Conservation (phyloP, 1,140 invertebrate species). For the Akabosia matsudoensis region DNA sequence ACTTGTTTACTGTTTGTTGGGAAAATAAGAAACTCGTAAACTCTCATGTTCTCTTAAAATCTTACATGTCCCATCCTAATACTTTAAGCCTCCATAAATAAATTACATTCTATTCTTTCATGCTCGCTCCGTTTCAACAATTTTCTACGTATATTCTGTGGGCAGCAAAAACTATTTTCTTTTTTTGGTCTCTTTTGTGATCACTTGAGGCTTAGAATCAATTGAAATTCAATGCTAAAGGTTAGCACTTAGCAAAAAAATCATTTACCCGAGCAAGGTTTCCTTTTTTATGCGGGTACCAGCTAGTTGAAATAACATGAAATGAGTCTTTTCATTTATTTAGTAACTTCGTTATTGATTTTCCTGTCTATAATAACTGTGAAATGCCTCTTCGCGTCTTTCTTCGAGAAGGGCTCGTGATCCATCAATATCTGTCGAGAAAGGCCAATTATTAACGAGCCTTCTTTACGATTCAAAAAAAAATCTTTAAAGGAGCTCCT, state of each 20-base stretch:
- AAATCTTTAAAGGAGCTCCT: neutral
- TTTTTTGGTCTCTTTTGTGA: no score
- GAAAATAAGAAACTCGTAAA: slow-evolving; percentile 25
- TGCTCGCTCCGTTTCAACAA: neutral
- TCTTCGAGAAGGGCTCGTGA: neutral
- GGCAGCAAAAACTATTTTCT: no score
- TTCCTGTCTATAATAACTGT: neutral
- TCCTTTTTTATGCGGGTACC: neutral
- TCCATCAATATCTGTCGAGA: slow-evolving; percentile 13
- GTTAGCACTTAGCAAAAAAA: no score
- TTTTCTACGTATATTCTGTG: no score
- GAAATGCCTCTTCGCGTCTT: slow-evolving; percentile 2
- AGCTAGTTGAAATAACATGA: neutral
- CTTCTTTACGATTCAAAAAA: neutral
- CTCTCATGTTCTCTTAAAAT: slow-evolving; percentile 7
- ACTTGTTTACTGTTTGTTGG: slow-evolving; percentile 28
- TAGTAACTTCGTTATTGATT: neutral
- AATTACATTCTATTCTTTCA: slow-evolving; percentile 6
- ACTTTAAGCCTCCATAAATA: slow-evolving; percentile 27
- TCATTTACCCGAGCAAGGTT: no score
- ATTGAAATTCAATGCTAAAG: neutral
- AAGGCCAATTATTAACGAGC: slow-evolving; percentile 19
- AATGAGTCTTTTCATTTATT: neutral
- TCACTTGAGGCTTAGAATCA: slow-evolving; percentile 14
- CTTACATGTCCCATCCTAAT: slow-evolving; percentile 16